A percentile compares a stretch with the other conserved stretches of the same genome.
phyloP scores from a whole-genome alignment of 37 sponge, comb jelly and placozoan species.

The Crambe crambe region DNA sequence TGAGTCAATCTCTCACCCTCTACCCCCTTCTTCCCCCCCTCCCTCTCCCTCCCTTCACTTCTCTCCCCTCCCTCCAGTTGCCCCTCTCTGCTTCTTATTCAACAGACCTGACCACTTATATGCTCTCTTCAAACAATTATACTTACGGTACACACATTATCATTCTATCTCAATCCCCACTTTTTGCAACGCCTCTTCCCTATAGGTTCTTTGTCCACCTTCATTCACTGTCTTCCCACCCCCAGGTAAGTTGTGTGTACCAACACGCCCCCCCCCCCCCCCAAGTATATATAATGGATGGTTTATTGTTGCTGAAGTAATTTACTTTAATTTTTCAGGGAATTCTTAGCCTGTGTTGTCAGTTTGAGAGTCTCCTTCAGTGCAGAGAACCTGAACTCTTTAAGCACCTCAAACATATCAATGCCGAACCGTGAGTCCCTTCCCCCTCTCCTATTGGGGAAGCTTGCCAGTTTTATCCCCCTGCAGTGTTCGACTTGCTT shows the following conservation, averaged over 20 bases:
- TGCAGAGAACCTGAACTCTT: slow-evolving; percentile 66
- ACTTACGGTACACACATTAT: slow-evolving; percentile 8
- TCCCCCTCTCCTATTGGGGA: background rate
- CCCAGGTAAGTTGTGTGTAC: background rate
- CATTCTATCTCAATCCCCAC: too few relatives aligned
- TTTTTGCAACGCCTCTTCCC: too few relatives aligned
- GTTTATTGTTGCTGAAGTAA: background rate
- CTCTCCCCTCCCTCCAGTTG: slow-evolving; percentile 6
- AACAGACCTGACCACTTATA: slow-evolving; percentile 38
- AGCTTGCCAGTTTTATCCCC: background rate
- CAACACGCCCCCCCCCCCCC: background rate
- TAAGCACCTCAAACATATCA: slow-evolving; percentile 59
- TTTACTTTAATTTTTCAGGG: slow-evolving; percentile 20
- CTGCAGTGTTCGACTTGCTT: slow-evolving; percentile 61
- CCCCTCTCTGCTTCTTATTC: slow-evolving; percentile 56
- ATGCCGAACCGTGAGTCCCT: slow-evolving; percentile 55
- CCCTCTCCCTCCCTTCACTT: background rate
- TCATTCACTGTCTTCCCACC: slow-evolving; percentile 38
- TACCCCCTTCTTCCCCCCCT: background rate
- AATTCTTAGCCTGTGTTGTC: slow-evolving; percentile 52
- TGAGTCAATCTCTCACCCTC: too few relatives aligned
- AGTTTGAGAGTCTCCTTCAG: slow-evolving; percentile 81
- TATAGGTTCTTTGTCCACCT: slow-evolving; percentile 59
- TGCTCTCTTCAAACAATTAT: slow-evolving; percentile 47
- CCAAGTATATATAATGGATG: background rate